phyloP scores from a whole-genome alignment of 2,888 invertebrate species.

The Drosophila affinis region DNA sequence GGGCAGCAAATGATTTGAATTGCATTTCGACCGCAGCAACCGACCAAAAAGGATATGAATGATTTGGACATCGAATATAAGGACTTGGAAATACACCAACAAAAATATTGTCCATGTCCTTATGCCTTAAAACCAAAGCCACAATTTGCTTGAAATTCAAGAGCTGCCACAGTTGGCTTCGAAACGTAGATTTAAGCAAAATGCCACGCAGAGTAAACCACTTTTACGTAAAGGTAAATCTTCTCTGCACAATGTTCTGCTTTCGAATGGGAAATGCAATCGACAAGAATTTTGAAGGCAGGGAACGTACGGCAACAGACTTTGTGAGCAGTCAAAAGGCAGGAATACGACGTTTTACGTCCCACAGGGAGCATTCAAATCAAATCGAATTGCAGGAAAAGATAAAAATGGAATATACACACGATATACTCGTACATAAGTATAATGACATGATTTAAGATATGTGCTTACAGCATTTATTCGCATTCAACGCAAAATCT shows the following conservation, averaged over 20 bases:
- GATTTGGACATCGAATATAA: slow-evolving; percentile 9
- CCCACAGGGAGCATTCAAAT: slow-evolving; percentile 38
- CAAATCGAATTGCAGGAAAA: too few species aligned
- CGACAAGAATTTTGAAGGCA: too few species aligned
- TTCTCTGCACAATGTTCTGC: slow-evolving; percentile 8
- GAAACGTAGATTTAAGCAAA: neutral
- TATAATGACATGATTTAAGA: too few species aligned
- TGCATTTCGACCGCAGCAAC: slow-evolving; percentile 33
- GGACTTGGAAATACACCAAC: neutral
- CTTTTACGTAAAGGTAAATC: slow-evolving; percentile 12
- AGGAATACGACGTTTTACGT: slow-evolving; percentile 35
- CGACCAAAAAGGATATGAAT: slow-evolving; percentile 29
- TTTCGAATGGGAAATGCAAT: too few species aligned
- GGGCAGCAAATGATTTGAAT: slow-evolving; percentile 40
- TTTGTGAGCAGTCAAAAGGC: slow-evolving; percentile 38
- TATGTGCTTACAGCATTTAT: too few species aligned
- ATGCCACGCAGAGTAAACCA: neutral
- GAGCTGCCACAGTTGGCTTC: neutral
- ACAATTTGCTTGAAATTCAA: slow-evolving; percentile 8
- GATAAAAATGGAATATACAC: too few species aligned
- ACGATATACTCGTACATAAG: too few species aligned
- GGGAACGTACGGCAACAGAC: slow-evolving; percentile 21
- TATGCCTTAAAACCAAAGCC: too few species aligned
- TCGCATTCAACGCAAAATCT: too few species aligned
- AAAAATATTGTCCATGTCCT: neutral